Conservation (phyloP, 2,113 vertebrate species). For the Leucosticte australis region DNA sequence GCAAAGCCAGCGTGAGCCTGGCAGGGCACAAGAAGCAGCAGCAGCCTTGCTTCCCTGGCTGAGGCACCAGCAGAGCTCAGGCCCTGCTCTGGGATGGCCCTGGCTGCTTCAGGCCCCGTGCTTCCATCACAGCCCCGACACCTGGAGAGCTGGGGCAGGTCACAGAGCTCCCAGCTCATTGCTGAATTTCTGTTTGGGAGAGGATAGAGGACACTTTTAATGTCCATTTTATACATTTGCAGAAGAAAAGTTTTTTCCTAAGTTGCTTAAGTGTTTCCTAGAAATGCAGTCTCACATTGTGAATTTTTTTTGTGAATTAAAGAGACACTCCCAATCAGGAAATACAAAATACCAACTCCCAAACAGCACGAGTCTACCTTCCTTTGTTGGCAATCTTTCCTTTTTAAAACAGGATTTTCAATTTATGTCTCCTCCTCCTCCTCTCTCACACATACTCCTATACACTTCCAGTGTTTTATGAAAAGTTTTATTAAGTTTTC, state of each 20-base stretch:
- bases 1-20: not conserved
- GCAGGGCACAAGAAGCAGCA: not conserved
- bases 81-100: not conserved
- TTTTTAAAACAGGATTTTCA: not conserved
- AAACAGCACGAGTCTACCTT: not conserved
- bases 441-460: not conserved
- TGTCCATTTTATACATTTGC: not conserved
- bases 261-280: not conserved
- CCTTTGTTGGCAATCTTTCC: not conserved
- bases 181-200: not conserved
- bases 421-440: not conserved
- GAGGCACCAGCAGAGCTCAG: not conserved
- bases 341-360: not conserved
- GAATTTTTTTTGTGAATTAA: not conserved
- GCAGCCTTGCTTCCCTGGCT: not conserved
- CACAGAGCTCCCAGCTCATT: not conserved
- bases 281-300: not conserved
- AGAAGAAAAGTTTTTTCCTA: not conserved
- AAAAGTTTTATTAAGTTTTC: not conserved
- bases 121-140: fast-evolving
- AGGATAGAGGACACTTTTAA: not conserved
- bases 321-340: not conserved
- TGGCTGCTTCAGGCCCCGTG: not conserved
- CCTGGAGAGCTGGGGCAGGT: not conserved
- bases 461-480: not conserved